phyloP scores from a whole-genome alignment of 2,888 invertebrate species.

The Melanostoma scalare region DNA sequence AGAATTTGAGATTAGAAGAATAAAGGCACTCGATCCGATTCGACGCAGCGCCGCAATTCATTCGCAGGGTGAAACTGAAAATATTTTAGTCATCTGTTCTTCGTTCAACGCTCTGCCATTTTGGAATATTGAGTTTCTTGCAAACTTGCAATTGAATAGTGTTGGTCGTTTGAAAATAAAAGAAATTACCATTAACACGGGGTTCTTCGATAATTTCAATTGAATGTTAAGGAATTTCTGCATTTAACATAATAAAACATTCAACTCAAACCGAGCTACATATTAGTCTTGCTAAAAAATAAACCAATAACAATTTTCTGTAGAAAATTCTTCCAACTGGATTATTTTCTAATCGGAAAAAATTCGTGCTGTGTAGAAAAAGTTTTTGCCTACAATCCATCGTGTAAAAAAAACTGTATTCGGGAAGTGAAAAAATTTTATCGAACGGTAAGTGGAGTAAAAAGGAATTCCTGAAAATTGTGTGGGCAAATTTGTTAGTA shows the following conservation, averaged over 20 bases:
- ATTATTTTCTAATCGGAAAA: conserved; percentile 29
- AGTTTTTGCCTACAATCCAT: conserved; percentile 8
- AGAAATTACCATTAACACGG: conserved; percentile 35
- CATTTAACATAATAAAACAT: conserved; percentile 24
- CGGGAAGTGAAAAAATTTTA: conserved; percentile 49
- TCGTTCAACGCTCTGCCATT: conserved; percentile 69
- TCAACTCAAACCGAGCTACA: neutral
- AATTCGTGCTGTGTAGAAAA: conserved; percentile 43
- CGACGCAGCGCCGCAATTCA: conserved; percentile 45
- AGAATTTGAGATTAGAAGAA: neutral
- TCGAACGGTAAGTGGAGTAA: conserved; percentile 70
- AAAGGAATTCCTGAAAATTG: conserved; percentile 6
- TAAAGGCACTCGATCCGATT: neutral
- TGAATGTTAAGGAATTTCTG: conserved; percentile 59
- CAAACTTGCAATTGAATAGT: conserved; percentile 47
- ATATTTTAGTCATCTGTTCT: conserved; percentile 70
- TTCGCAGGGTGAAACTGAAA: conserved; percentile 15
- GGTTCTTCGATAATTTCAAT: conserved; percentile 44
- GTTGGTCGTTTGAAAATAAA: conserved; percentile 60
- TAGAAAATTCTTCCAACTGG: conserved; percentile 30
- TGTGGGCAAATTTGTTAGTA: neutral
- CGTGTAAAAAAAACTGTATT: conserved; percentile 36
- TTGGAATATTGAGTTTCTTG: conserved; percentile 72
- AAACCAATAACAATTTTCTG: conserved; percentile 24
- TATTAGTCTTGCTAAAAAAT: neutral